A percentile compares a stretch with the other conserved stretches of the same genome.
phyloP scores from a whole-genome alignment of 2,797 vertebrate genomes.

The Agapornis canus region DNA sequence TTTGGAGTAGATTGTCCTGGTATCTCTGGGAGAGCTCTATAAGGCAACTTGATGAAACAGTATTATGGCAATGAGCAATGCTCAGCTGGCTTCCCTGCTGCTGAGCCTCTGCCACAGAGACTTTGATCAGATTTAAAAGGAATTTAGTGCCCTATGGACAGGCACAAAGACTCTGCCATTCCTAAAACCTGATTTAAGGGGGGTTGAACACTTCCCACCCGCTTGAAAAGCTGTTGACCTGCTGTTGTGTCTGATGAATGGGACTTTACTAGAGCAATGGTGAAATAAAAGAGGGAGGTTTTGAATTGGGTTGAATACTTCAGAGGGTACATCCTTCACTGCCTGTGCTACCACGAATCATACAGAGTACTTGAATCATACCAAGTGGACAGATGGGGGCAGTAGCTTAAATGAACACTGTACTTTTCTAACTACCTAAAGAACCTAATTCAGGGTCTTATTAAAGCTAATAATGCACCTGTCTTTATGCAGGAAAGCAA shows the following conservation, averaged over 20 bases:
- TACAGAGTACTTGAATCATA: neutral
- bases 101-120: neutral
- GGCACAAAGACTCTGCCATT: neutral
- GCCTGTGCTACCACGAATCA: fast-evolving
- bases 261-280: neutral
- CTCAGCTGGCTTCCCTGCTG: neutral
- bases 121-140: neutral
- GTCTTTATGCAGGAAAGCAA: neutral
- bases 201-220: neutral
- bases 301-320: neutral
- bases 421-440: neutral
- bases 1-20: neutral
- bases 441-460: neutral
- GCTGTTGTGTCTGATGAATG: neutral
- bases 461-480: neutral
- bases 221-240: neutral
- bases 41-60: neutral
- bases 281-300: neutral
- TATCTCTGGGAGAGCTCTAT: neutral
- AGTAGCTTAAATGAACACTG: neutral
- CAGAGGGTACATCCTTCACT: too few relatives aligned
- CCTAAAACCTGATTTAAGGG: neutral
- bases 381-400: neutral
- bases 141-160: neutral
- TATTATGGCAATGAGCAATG: neutral